Base-by-base conservation (phyloP, 2,888 invertebrate species). In the Rhagophthalmus giganteus region DNA sequence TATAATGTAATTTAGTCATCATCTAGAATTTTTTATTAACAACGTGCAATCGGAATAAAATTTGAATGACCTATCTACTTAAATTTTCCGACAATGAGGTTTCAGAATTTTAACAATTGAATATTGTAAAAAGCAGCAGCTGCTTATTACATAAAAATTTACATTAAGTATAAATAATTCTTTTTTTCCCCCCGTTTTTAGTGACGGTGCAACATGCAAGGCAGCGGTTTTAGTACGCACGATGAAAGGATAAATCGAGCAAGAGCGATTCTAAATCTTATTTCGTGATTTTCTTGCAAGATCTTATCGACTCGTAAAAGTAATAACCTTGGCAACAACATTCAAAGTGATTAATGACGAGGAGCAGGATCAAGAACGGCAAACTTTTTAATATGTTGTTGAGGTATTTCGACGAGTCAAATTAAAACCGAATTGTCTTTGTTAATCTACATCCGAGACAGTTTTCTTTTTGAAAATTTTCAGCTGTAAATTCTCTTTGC, bases 351-450 rank as follows among this genome's bases (percentile, higher is more conserved):
- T 47, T 47, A 47, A 47, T 47, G 47, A 33, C 32, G 40, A 24
- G 9, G 11, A 32, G 20, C 9, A 31, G 31, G 13, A 31, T 41
- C 31, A 39, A 30, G 27, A 25, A 39, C 47, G 30, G 47, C 38
- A 38, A 38, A 47, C 32, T 32, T 47, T 47, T 47, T 47, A 47
- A 39, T 39, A 39, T 39, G 33, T 47, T 47, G 40, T 41, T 41
- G 33, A 30, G 41, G 34, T 41, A 48, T 48, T 48, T 41, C 40
- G 41, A 41, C 48, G 40, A 40, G 30, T 28, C 20, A 27, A 48
- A 48, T 41, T 40, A 48, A 48, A 41, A 48, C 41, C 30, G 40
- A 41, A 39, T 41, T 35, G 40, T 48, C 41, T 48, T 48, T 39
- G 41, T 48, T 48, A 48, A 48, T 41, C 40, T 28, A 27, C n/a